Evolutionary conservation across 2,113 vertebrate species (phyloP).

Genomic region (Leucoraja erinaceus): DNA sequence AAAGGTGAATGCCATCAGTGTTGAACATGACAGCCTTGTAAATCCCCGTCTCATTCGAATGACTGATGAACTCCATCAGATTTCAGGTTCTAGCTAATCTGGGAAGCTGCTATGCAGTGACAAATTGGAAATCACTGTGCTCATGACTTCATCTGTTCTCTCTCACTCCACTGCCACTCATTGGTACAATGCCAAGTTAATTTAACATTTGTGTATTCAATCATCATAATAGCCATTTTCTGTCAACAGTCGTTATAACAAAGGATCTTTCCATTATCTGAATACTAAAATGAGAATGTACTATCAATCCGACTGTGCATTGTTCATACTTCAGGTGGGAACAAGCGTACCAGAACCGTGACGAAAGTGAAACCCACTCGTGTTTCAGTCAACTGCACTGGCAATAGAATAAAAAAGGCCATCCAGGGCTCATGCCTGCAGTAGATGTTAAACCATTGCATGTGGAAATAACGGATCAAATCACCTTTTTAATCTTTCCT

Average conservation of each 20-base stretch:
- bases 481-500: neutral
- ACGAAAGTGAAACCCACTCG: neutral
- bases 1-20: neutral
- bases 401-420: neutral
- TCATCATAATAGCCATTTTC: neutral
- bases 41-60: neutral
- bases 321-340: neutral
- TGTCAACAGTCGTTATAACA: neutral
- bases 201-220: conserved; percentile 3
- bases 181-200: neutral
- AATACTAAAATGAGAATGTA: neutral
- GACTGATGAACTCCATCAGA: conserved; percentile 2
- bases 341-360: neutral
- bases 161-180: neutral
- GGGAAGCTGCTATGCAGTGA: neutral
- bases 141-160: neutral
- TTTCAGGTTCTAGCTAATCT: neutral
- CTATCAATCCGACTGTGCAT: neutral
- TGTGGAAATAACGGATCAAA: neutral
- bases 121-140: neutral
- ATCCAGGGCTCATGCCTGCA: neutral
- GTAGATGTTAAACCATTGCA: no score
- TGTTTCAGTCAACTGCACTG: neutral
- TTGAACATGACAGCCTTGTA: neutral
- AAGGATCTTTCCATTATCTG: neutral